Evolutionary conservation across 1,140 invertebrate genomes (phyloP).

Genomic region (Conus ventricosus): DNA sequence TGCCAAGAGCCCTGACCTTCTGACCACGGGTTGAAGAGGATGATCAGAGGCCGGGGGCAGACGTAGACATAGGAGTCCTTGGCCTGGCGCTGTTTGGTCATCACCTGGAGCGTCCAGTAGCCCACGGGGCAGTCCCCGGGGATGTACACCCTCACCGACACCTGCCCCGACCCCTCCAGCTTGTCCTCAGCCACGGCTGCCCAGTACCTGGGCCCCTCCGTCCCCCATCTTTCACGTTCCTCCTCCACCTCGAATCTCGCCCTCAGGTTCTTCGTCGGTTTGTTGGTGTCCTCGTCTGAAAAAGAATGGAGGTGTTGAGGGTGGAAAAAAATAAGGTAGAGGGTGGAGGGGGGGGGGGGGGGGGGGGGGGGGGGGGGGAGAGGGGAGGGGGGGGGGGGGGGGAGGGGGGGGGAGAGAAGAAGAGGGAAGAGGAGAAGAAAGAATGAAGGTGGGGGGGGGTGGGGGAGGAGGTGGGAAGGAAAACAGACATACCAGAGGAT

Average conservation of each 20-base stretch:
- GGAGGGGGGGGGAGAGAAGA: neutral
- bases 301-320: neutral
- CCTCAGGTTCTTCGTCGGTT: neutral
- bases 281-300: neutral
- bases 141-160: conserved; percentile 77
- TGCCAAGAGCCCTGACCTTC: neutral
- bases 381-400: too few relatives aligned
- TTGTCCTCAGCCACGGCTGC: neutral
- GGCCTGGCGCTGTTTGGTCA: conserved; percentile 93
- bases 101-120: neutral
- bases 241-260: neutral
- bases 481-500: too few relatives aligned
- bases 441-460: too few relatives aligned
- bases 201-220: neutral
- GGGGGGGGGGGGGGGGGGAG: too few relatives aligned
- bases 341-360: too few relatives aligned
- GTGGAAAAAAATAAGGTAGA: neutral
- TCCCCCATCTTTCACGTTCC: neutral
- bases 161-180: conserved; percentile 92
- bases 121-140: conserved; percentile 7
- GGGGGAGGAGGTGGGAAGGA: too few relatives aligned
- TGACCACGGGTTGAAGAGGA: conserved; percentile 71
- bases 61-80: conserved; percentile 86
- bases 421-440: neutral
- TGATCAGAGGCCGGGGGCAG: conserved; percentile 36